phyloP scores from a whole-genome alignment of 2,888 invertebrate genomes.

The Chironomus riparius region DNA sequence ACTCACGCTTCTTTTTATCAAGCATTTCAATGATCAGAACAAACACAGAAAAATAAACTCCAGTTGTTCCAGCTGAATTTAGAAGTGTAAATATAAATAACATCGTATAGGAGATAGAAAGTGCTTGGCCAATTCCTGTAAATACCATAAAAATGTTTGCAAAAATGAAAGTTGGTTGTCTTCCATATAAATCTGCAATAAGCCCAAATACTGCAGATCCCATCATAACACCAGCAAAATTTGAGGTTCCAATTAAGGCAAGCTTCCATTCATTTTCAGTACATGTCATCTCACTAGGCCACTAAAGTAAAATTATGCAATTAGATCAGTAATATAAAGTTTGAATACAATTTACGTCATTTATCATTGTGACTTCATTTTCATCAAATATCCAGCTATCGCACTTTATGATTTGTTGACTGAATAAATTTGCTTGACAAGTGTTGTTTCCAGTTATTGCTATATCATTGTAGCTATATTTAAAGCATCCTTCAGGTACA shows the following conservation, averaged over 20 bases:
- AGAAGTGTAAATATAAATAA: conserved; percentile 48
- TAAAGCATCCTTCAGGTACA: not conserved
- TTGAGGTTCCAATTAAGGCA: not conserved
- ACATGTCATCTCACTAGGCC: not conserved
- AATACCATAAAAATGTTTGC: conserved; percentile 50
- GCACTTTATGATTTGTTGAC: conserved; percentile 39
- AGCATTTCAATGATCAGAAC: conserved; percentile 56
- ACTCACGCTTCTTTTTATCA: conserved; percentile 51
- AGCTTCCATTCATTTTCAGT: not conserved
- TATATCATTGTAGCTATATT: not conserved
- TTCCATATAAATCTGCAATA: conserved; percentile 54
- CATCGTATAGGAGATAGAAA: conserved; percentile 46
- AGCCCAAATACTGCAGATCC: conserved; percentile 49
- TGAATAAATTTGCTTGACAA: conserved; percentile 41
- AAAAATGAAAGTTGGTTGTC: conserved; percentile 49
- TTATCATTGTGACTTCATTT: conserved; percentile 48
- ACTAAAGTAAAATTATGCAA: not conserved
- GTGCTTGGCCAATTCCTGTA: conserved; percentile 48
- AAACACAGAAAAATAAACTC: conserved; percentile 52
- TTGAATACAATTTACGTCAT: conserved; percentile 40
- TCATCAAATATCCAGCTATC: conserved; percentile 46
- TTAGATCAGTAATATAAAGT: not conserved
- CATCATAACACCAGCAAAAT: not conserved
- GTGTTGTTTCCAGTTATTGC: conserved; percentile 30
- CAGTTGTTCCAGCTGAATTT: conserved; percentile 52